Base-by-base conservation (phyloP, 2,113 vertebrate genomes). In the Anguilla japonica region DNA sequence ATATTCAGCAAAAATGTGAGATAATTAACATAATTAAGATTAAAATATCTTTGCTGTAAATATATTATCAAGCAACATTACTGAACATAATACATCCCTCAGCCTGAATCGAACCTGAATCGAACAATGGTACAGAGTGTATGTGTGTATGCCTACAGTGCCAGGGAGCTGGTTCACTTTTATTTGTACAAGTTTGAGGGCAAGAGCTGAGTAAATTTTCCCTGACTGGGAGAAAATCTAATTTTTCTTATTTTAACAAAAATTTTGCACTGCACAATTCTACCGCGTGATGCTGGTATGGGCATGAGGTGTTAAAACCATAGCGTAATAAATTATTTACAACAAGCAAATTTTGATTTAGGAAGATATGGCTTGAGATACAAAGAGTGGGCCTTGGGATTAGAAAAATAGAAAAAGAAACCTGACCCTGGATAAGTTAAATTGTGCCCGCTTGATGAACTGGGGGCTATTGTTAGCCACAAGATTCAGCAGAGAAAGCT, bases 401-500 rank as follows among this genome's bases (percentile, higher is more conserved):
- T 81, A 84, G 82, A 89, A 41, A 83, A 43, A 56, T 9, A 46
- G 9, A 84, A 56, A 57, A 29, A 50, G 46, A 83, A 56, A 34
- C 41, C 20, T n/a, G 41, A 75, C 41, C 85, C 79, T 82, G 29
- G 41, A 83, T 63, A 60, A 60, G 39, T 46, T 50, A 87, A 85
- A 84, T 43, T 39, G 40, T 83, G 87, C 53, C 86, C 84, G 40
- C 84, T 85, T 79, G 56, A 26, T 87, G 50, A 88, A 89, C 84
- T 86, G 82, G 79, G 60, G 81, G 84, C 41, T 87, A 84, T 86
- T 89, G 83, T 87, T 90, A 85, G 82, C 83, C 79, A 46, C 63
- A 86, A 41, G 85, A 86, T 56, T 85, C 63, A 80, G 63, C 46
- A 84, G 57, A 86, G 85, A 91, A 89, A 82, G 88, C 84, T 89